Conservation (phyloP, 2,113 vertebrate genomes). For the Phoxinus phoxinus region DNA sequence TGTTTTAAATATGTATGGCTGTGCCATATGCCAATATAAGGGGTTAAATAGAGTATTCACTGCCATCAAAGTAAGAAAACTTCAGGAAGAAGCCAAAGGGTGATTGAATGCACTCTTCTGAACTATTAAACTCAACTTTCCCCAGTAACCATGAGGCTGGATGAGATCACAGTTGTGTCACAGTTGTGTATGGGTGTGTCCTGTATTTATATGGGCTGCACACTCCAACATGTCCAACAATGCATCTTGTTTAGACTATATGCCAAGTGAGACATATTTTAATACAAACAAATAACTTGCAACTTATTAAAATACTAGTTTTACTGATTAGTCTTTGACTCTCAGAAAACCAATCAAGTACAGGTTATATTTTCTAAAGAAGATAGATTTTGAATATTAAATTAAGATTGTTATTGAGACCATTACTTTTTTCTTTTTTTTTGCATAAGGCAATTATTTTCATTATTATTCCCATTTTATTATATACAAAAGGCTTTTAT, state of each 20-base stretch:
- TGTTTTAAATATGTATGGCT: too few relatives aligned
- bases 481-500: too few relatives aligned
- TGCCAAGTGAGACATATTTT: neutral
- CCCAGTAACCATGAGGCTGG: neutral
- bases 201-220: neutral
- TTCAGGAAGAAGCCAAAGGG: neutral
- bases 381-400: neutral
- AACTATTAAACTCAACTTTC: neutral
- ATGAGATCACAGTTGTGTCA: neutral
- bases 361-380: neutral
- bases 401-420: too few relatives aligned
- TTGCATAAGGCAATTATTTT: too few relatives aligned
- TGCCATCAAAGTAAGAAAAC: neutral
- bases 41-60: neutral
- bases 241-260: neutral
- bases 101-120: neutral
- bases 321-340: neutral
- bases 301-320: neutral
- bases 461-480: too few relatives aligned
- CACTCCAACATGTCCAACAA: neutral
- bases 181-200: neutral
- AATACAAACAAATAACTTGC: neutral
- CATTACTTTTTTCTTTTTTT: too few relatives aligned
- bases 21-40: too few relatives aligned
- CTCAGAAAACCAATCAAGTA: neutral